Conservation (phyloP, 1,140 invertebrate species). For the Pseudobourletiella spinata region DNA sequence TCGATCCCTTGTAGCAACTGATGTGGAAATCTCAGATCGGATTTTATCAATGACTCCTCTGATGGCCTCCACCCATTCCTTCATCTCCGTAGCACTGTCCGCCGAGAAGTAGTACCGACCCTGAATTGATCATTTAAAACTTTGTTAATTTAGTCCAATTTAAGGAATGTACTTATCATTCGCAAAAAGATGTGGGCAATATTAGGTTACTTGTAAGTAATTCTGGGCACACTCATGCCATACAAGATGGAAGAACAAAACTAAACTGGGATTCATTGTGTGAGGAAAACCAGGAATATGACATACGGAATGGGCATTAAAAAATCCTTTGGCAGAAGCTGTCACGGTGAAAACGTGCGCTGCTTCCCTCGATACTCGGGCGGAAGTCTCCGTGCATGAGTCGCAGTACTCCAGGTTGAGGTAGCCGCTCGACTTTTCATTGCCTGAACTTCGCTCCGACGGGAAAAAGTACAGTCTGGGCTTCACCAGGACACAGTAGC, state of each 20-base stretch:
- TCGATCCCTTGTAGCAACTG: neutral
- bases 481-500: constrained; percentile 39
- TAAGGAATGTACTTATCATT: no score
- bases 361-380: constrained; percentile 38
- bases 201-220: neutral
- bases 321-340: constrained; percentile 39
- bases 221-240: neutral
- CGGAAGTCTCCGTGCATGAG: constrained; percentile 36
- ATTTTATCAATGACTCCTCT: constrained; percentile 35
- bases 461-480: constrained; percentile 40
- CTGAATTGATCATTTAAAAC: constrained; percentile 28
- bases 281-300: neutral
- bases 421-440: constrained; percentile 37
- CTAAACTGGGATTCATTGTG: neutral
- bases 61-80: constrained; percentile 46
- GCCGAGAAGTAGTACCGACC: constrained; percentile 44
- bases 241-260: neutral
- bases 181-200: neutral
- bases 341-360: constrained; percentile 39
- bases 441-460: constrained; percentile 37
- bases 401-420: constrained; percentile 41
- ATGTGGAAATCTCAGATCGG: constrained; percentile 1
- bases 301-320: constrained; percentile 36
- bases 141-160: no score
- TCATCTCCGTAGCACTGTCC: constrained; percentile 43